phyloP scores from a whole-genome alignment of 1,140 invertebrate species.

The Protaetia brevitarsis region DNA sequence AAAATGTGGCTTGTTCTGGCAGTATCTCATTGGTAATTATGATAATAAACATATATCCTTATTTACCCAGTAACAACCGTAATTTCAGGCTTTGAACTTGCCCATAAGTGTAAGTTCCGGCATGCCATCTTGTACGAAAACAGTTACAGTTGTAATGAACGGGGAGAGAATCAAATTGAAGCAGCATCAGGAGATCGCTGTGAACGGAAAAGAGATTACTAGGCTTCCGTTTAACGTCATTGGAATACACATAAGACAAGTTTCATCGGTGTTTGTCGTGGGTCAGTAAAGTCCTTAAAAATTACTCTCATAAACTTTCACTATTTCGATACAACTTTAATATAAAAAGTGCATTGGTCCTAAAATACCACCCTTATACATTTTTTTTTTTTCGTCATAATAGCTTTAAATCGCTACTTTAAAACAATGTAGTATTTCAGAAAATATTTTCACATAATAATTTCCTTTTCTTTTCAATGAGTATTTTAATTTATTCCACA shows the following conservation, averaged over 20 bases:
- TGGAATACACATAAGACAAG: slow-evolving; percentile 60
- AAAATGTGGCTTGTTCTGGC: slow-evolving; percentile 78
- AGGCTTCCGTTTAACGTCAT: slow-evolving; percentile 62
- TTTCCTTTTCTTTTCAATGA: background rate
- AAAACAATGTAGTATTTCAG: background rate
- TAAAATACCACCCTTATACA: no score
- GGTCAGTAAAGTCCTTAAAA: slow-evolving; percentile 46
- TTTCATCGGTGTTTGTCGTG: slow-evolving; percentile 72
- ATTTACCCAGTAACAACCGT: background rate
- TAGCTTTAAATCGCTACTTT: no score
- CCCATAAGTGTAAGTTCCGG: slow-evolving; percentile 52
- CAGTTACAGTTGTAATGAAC: slow-evolving; percentile 61
- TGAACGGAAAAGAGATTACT: slow-evolving; percentile 69
- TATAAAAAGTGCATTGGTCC: background rate
- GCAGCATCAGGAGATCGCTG: slow-evolving; percentile 63
- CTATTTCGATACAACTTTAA: background rate
- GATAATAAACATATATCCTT: slow-evolving; percentile 1
- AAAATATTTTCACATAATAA: background rate
- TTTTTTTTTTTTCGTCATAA: no score
- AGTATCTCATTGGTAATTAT: slow-evolving; percentile 64
- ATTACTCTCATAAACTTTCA: no score
- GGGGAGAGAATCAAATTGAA: slow-evolving; percentile 62
- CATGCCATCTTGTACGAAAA: slow-evolving; percentile 77
- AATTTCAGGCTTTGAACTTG: slow-evolving; percentile 62
- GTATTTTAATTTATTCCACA: slow-evolving; percentile 44